phyloP scores from a whole-genome alignment of 2,113 vertebrate genomes.

The Puffinus mauretanicus region DNA sequence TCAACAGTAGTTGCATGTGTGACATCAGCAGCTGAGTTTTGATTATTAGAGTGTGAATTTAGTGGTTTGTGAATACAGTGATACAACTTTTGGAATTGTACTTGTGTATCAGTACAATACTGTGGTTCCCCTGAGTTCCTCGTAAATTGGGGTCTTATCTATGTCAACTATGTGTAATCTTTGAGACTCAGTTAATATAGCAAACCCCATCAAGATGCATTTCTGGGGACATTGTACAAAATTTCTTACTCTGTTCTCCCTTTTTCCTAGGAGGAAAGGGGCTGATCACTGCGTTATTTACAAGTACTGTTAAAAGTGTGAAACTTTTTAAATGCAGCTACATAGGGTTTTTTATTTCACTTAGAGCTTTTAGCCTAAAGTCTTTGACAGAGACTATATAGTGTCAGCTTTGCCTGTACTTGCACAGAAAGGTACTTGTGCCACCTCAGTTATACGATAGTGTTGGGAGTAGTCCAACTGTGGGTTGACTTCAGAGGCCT shows the following conservation, averaged over 20 bases:
- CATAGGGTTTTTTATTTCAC: not conserved
- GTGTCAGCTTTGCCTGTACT: not conserved
- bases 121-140: not conserved
- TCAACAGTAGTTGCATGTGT: rapidly evolving
- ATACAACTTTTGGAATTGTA: not conserved
- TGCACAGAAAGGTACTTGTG: not conserved
- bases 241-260: not conserved
- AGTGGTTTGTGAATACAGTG: not conserved
- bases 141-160: not conserved
- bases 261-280: not conserved
- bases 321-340: not conserved
- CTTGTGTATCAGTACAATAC: not conserved
- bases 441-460: not conserved
- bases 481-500: not conserved
- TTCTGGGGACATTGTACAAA: not conserved
- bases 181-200: not conserved
- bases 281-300: not conserved
- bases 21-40: not conserved
- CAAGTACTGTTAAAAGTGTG: not conserved
- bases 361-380: not conserved
- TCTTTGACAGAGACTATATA: not conserved
- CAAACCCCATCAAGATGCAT: not conserved
- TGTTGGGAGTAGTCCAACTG: not conserved
- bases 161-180: not conserved
- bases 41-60: not conserved